phyloP scores from a whole-genome alignment of 2,797 vertebrate species.

The Molossus alvarezi region DNA sequence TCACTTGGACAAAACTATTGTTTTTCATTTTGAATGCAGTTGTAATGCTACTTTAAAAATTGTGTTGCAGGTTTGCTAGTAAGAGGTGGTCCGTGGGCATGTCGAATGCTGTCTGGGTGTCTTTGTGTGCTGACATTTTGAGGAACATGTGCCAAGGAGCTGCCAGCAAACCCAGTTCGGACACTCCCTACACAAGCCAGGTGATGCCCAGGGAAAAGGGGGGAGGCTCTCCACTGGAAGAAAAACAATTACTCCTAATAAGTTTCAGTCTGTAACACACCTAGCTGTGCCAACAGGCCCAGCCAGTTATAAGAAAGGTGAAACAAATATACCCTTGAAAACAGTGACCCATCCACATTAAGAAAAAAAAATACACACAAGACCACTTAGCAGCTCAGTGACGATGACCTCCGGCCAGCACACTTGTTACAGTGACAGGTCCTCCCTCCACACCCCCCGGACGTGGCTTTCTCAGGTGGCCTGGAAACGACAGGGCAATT shows the following conservation, averaged over 20 bases:
- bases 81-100: background rate
- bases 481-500: conserved; percentile 12
- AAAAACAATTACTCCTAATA: conserved; percentile 14
- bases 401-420: conserved; percentile 59
- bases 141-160: conserved; percentile 49
- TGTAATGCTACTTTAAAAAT: background rate
- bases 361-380: conserved; percentile 7
- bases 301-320: conserved; percentile 26
- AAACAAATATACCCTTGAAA: conserved; percentile 51
- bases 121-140: background rate
- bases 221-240: background rate
- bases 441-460: background rate
- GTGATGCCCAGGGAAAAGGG: background rate
- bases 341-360: conserved; percentile 31
- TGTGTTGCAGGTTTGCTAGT: background rate
- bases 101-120: background rate
- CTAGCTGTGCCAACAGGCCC: conserved; percentile 47
- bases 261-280: conserved; percentile 47
- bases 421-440: conserved; percentile 6
- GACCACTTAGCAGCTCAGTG: conserved; percentile 55
- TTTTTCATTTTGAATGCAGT: background rate
- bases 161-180: background rate
- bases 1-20: background rate
- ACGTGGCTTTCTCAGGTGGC: background rate
- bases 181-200: conserved; percentile 17